phyloP scores from a whole-genome alignment of 2,797 vertebrate species.

The Melanotaenia nigrans region DNA sequence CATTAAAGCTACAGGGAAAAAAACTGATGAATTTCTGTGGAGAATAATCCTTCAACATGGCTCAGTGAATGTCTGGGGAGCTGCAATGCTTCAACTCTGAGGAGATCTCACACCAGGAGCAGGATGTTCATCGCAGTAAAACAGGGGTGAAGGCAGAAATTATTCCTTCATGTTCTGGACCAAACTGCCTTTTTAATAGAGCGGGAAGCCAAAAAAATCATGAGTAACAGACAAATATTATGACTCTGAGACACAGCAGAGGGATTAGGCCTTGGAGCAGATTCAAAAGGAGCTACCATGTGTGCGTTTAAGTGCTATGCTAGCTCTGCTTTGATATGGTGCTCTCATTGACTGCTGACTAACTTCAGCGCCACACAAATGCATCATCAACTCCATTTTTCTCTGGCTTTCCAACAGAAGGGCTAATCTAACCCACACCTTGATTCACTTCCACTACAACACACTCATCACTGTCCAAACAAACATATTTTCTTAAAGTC shows the following conservation, averaged over 20 bases:
- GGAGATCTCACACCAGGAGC: slow-evolving; percentile 36
- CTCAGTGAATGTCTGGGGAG: slow-evolving; percentile 51
- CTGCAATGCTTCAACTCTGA: slow-evolving; percentile 42
- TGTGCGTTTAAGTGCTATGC: slow-evolving; percentile 26
- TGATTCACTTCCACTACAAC: slow-evolving; percentile 17
- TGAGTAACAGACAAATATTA: not conserved
- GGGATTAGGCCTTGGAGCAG: slow-evolving; percentile 8
- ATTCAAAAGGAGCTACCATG: slow-evolving; percentile 15
- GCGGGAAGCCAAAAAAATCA: not conserved
- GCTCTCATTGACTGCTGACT: slow-evolving; percentile 57
- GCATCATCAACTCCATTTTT: slow-evolving; percentile 30
- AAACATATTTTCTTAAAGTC: slow-evolving; percentile 1
- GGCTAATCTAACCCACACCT: slow-evolving; percentile 15
- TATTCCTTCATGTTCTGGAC: slow-evolving; percentile 17
- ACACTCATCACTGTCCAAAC: slow-evolving; percentile 11
- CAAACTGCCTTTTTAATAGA: slow-evolving; percentile 26
- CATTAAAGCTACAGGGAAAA: slow-evolving; percentile 21
- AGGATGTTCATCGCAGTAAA: slow-evolving; percentile 36
- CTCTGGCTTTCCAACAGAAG: slow-evolving; percentile 39
- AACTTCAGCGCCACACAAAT: slow-evolving; percentile 30
- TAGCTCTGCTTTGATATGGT: slow-evolving; percentile 44
- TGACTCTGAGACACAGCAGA: slow-evolving; percentile 22
- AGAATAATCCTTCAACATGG: slow-evolving; percentile 56
- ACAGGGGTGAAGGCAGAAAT: slow-evolving; percentile 18
- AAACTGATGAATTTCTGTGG: slow-evolving; percentile 54